Conservation (phyloP, 1,140 invertebrate species). For the Lordiphosa stackelbergi region DNA sequence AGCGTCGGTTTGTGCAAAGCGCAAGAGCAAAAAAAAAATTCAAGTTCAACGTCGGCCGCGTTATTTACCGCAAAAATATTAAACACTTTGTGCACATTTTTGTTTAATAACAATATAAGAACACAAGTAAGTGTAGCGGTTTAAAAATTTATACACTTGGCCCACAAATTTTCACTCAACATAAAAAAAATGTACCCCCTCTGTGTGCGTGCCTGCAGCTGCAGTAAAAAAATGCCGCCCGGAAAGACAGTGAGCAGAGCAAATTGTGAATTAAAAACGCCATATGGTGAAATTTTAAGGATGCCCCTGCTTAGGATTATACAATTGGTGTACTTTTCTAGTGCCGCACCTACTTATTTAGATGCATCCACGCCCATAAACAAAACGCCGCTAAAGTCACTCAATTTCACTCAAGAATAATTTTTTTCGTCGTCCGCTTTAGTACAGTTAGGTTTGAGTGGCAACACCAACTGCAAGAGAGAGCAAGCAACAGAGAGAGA, state of each 20-base stretch:
- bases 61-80: slow-evolving; percentile 42
- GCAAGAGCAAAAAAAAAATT: slow-evolving; percentile 2
- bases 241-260: slow-evolving; percentile 4
- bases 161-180: slow-evolving; percentile 15
- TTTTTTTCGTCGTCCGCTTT: slow-evolving; percentile 64
- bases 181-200: slow-evolving; percentile 29
- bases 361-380: slow-evolving; percentile 62
- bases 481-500: slow-evolving; percentile 4
- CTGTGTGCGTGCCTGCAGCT: slow-evolving; percentile 24
- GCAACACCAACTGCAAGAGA: slow-evolving; percentile 11
- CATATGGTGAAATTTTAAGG: slow-evolving; percentile 40
- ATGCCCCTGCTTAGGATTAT: background rate
- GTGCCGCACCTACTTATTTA: slow-evolving; percentile 23
- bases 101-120: slow-evolving; percentile 12
- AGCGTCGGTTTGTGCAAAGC: no score
- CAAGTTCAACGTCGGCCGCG: slow-evolving; percentile 50
- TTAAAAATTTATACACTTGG: background rate
- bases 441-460: slow-evolving; percentile 71
- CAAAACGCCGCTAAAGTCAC: slow-evolving; percentile 66
- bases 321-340: slow-evolving; percentile 3
- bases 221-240: slow-evolving; percentile 49
- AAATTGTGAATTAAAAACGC: slow-evolving; percentile 67
- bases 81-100: slow-evolving; percentile 31
- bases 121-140: slow-evolving; percentile 35
- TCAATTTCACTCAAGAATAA: slow-evolving; percentile 51